phyloP scores from a whole-genome alignment of 1,140 invertebrate species.

The Lamellibrachia luymesi region DNA sequence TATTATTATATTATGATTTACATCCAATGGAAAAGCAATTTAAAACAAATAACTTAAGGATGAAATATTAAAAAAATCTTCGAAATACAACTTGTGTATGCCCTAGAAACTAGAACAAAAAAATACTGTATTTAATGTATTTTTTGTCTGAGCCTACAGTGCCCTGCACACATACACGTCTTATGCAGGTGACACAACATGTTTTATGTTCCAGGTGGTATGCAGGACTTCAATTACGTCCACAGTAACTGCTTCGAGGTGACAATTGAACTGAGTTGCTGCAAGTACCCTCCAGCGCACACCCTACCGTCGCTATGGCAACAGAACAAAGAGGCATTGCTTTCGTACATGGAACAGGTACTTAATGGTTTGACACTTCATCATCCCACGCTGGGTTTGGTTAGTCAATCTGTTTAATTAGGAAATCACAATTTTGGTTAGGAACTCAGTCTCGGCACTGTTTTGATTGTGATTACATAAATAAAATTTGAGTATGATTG shows the following conservation, averaged over 20 bases:
- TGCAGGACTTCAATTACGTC: slow-evolving; percentile 99
- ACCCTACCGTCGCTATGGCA: slow-evolving; percentile 90
- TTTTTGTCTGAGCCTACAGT: background rate
- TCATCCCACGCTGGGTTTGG: background rate
- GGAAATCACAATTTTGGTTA: too few species aligned
- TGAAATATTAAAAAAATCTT: too few species aligned
- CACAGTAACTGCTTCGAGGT: slow-evolving; percentile 98
- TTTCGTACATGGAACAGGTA: slow-evolving; percentile 84
- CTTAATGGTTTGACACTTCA: background rate
- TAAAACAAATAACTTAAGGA: too few species aligned
- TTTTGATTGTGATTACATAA: too few species aligned
- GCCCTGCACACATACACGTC: background rate
- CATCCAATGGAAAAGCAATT: too few species aligned
- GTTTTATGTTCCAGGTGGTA: slow-evolving; percentile 64
- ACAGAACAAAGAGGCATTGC: slow-evolving; percentile 84
- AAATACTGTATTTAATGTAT: background rate
- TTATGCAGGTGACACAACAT: background rate
- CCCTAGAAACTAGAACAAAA: background rate
- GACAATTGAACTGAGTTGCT: slow-evolving; percentile 95
- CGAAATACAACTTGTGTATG: background rate
- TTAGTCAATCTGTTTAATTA: background rate
- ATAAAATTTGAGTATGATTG: background rate
- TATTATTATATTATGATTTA: too few species aligned
- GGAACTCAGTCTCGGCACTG: too few species aligned
- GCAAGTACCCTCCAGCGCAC: slow-evolving; percentile 87